phyloP scores from a whole-genome alignment of 2,113 vertebrate species.

The Centropus unirufus region DNA sequence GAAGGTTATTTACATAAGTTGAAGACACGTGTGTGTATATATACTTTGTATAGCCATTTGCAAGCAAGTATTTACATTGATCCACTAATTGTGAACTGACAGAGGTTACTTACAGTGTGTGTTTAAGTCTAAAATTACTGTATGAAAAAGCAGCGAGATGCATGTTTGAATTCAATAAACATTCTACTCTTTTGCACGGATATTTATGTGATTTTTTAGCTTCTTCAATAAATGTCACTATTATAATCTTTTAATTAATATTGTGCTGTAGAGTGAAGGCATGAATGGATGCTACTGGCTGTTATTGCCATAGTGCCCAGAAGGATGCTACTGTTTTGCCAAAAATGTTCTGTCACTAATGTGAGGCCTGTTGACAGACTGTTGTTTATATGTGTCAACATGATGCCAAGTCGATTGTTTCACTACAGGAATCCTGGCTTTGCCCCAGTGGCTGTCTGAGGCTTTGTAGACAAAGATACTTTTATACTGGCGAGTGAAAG shows the following conservation, averaged over 20 bases:
- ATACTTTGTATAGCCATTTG: slow-evolving; percentile 28
- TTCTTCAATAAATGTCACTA: slow-evolving; percentile 65
- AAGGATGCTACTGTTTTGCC: slow-evolving; percentile 82
- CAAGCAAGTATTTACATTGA: slow-evolving; percentile 52
- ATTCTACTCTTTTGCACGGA: slow-evolving; percentile 22
- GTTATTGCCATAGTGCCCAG: slow-evolving; percentile 79
- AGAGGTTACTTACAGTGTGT: slow-evolving; percentile 40
- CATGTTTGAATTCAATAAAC: slow-evolving; percentile 50
- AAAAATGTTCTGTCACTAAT: slow-evolving; percentile 90
- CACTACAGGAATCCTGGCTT: slow-evolving; percentile 84
- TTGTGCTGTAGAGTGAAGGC: slow-evolving; percentile 65
- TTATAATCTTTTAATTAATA: slow-evolving; percentile 80
- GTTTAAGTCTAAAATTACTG: slow-evolving; percentile 31
- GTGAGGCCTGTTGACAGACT: slow-evolving; percentile 91
- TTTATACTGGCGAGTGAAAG: slow-evolving; percentile 48
- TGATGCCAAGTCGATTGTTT: slow-evolving; percentile 85
- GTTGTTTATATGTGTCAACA: slow-evolving; percentile 85
- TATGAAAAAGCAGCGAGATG: slow-evolving; percentile 60
- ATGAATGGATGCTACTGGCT: slow-evolving; percentile 76
- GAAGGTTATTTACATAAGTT: slow-evolving; percentile 33
- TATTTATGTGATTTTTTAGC: slow-evolving; percentile 38
- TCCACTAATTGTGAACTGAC: slow-evolving; percentile 41
- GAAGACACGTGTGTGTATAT: slow-evolving; percentile 4
- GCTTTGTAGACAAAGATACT: slow-evolving; percentile 77
- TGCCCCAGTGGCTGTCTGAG: slow-evolving; percentile 80